A percentile compares a stretch with the other conserved stretches of the same genome.
Conservation (phyloP, 1,140 invertebrate genomes). For the Temnothorax nylanderi region DNA sequence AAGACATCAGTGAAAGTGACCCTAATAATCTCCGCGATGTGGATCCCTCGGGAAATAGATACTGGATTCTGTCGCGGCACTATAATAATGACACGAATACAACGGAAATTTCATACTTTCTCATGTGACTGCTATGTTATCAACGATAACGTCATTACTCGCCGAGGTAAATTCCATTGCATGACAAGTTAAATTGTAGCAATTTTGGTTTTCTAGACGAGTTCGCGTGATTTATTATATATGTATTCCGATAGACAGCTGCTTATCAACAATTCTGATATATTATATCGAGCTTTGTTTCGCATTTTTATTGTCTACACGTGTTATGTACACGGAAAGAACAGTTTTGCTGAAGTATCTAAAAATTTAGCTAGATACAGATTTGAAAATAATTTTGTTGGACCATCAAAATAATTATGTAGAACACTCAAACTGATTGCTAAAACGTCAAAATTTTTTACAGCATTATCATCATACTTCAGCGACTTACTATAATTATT, state of each 20-base stretch:
- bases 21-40: constrained; percentile 55
- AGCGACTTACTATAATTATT: no score
- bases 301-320: neutral
- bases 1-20: constrained; percentile 38
- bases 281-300: neutral
- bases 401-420: no score
- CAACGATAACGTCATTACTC: constrained; percentile 39
- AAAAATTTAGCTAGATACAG: no score
- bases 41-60: neutral
- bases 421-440: no score
- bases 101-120: constrained; percentile 22
- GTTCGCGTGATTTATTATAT: neutral
- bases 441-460: no score
- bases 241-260: neutral
- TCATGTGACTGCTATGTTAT: constrained; percentile 17
- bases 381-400: no score
- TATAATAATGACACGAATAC: neutral
- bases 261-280: neutral
- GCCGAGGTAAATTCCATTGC: neutral
- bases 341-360: no score
- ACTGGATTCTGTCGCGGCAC: neutral
- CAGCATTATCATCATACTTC: no score
- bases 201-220: neutral
- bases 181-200: neutral
- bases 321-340: neutral